Base-by-base conservation (phyloP, 2,797 vertebrate species). In the Intellagama lesueurii region DNA sequence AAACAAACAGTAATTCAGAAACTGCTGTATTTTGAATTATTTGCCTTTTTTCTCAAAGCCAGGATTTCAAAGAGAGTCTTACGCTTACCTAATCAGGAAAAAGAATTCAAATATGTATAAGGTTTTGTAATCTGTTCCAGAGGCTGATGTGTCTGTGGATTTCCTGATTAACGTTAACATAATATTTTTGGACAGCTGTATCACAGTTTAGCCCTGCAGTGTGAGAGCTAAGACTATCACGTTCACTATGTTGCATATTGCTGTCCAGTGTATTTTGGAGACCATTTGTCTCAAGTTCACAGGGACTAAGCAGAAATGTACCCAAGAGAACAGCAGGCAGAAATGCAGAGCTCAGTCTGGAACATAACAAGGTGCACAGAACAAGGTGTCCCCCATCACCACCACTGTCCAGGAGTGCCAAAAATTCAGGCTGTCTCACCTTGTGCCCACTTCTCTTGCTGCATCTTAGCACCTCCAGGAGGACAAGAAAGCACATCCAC, bases 11-110 rank as follows among this genome's bases (percentile, higher is more conserved):
- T 95, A 96, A 95, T 81, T 90, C 93, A 84, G 94, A 91, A 95
- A 97, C 97, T 97, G 96, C 96, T 97, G 97, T 97, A 97, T 97
- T 96, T 94, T 88, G 64, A 93, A 91, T 94, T 91, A 60, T 92
- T 93, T 91, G 94, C 90, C 93, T 0, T 94, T 94, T 95, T 78
- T 91, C 91, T 86, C 88, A 84, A 90, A 86, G 91, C 84, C 56
- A 79, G 92, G 87, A 69, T 87, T 40, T 88, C 88, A 2, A 52
- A 70, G 81, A 11, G 69, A 88, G 91, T 94, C 88, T 95, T 93
- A 90, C 73, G 56, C 79, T 49, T 0, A 79, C 77, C 91, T 64
- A 69, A 19, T 0, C 0, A 1, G 28, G 11, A 5, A 30, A n/a
- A 90, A 81, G 75, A 91, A 72, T 85, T 93, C 83, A 85, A 75